Conservation (phyloP, 2,888 invertebrate genomes). For the Latheticus oryzae region DNA sequence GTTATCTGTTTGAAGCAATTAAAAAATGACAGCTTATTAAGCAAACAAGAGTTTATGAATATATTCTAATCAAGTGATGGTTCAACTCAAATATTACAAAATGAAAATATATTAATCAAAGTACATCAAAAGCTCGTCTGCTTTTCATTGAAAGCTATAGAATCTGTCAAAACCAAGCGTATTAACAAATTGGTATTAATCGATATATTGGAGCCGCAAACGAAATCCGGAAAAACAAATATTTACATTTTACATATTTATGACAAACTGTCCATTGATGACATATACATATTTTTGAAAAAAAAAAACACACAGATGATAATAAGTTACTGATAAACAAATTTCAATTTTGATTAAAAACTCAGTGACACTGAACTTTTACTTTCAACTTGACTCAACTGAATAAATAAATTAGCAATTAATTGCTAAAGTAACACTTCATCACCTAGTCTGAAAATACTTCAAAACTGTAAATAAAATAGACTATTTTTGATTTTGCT, state of each 20-base stretch:
- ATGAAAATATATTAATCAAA: slow-evolving; percentile 20
- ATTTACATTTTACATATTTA: no score
- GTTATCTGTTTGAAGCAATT: not conserved
- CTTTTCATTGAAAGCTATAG: slow-evolving; percentile 16
- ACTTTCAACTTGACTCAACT: slow-evolving; percentile 1
- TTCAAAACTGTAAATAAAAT: slow-evolving; percentile 14
- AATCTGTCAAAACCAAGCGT: slow-evolving; percentile 17
- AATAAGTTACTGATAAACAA: no score
- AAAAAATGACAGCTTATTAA: slow-evolving; percentile 22
- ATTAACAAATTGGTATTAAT: slow-evolving; percentile 19
- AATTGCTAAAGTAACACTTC: slow-evolving; percentile 24
- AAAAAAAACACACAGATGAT: no score
- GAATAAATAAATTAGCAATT: slow-evolving; percentile 25
- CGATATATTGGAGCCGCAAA: no score
- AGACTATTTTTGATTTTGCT: slow-evolving; percentile 28
- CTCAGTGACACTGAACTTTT: slow-evolving; percentile 20
- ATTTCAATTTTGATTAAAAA: no score
- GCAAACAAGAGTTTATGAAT: slow-evolving; percentile 8
- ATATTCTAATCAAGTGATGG: slow-evolving; percentile 7
- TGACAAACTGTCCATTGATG: no score
- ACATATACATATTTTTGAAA: slow-evolving; percentile 8
- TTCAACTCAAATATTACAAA: slow-evolving; percentile 6
- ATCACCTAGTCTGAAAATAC: slow-evolving; percentile 29
- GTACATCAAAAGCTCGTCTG: slow-evolving; percentile 18
- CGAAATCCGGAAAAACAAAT: no score